Conservation (phyloP, 1,140 invertebrate genomes). For the Leptinotarsa undecemlineata region DNA sequence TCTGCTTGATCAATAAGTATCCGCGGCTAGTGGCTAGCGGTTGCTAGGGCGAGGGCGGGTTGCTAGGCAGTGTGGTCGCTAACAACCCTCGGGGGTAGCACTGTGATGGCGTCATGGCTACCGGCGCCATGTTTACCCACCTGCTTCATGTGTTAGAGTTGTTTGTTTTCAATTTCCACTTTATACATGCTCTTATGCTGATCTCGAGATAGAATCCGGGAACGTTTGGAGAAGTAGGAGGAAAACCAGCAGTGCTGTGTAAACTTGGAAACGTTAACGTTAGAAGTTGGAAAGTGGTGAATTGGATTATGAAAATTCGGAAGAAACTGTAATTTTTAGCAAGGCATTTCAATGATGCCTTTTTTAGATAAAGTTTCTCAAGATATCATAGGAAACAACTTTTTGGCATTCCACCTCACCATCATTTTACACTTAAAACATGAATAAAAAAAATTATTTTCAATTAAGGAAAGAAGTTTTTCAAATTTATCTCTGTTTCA, state of each 20-base stretch:
- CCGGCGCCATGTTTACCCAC: slow-evolving; percentile 56
- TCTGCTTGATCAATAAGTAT: slow-evolving; percentile 56
- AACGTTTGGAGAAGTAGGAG: background rate
- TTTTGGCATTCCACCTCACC: no score
- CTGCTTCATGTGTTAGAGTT: slow-evolving; percentile 52
- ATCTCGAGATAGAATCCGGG: background rate
- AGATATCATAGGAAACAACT: no score
- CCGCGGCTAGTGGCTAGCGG: slow-evolving; percentile 58
- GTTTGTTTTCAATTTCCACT: slow-evolving; percentile 56
- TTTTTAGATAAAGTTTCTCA: no score
- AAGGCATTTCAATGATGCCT: background rate
- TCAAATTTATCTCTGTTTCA: no score
- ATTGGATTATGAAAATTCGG: slow-evolving; percentile 1
- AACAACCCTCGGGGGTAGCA: slow-evolving; percentile 56
- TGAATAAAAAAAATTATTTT: no score
- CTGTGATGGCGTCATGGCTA: slow-evolving; percentile 54
- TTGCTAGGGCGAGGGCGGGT: slow-evolving; percentile 58
- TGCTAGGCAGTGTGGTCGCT: slow-evolving; percentile 58
- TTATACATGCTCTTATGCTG: slow-evolving; percentile 28
- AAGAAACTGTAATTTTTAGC: background rate
- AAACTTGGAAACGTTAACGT: slow-evolving; percentile 7
- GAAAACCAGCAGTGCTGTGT: background rate
- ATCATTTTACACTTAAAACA: no score
- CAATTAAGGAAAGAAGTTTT: no score
- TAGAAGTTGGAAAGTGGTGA: background rate